These are phyloP conservation scores for Chelonus insularis DNA, from an alignment of 1,140 invertebrate species.

Conservation along the genomic window DNA sequence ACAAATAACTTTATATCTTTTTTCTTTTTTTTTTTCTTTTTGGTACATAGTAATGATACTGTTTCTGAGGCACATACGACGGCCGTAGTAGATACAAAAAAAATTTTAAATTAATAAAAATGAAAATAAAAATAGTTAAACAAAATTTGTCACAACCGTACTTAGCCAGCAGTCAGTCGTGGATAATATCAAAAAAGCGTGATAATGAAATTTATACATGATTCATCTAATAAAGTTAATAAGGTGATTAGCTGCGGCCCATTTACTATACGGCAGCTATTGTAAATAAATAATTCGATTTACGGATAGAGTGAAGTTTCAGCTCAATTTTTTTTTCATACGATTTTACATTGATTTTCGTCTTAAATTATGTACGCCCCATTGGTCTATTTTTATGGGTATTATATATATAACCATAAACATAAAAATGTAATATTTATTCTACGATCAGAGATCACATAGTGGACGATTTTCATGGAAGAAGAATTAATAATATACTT, in stretches of 20 bases:
- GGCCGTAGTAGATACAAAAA: too few species aligned
- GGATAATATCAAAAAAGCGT: slow-evolving; percentile 40
- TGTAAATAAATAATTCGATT: not conserved
- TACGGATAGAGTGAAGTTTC: not conserved
- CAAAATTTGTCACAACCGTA: slow-evolving; percentile 49
- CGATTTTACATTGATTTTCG: not conserved
- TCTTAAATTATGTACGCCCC: not conserved
- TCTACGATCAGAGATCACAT: slow-evolving; percentile 38
- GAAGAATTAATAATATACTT: not conserved
- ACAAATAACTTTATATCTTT: too few species aligned
- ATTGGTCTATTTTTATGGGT: too few species aligned
- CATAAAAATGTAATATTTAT: slow-evolving; percentile 18
- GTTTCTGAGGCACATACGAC: too few species aligned
- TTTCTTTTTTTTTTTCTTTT: too few species aligned
- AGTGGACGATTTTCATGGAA: slow-evolving; percentile 32
- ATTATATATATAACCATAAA: too few species aligned
- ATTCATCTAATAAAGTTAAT: not conserved
- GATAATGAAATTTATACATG: slow-evolving; percentile 17
- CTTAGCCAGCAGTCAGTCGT: slow-evolving; percentile 55
- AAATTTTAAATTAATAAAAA: too few species aligned
- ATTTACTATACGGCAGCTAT: slow-evolving; percentile 11
- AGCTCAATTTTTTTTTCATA: not conserved
- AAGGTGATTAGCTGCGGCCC: not conserved
- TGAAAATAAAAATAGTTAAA: slow-evolving; percentile 35
- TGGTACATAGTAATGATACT: too few species aligned